A percentile compares a stretch with the other conserved stretches of the same genome.
phyloP scores from a whole-genome alignment of 2,888 invertebrate genomes.

The Dysmachus trigonus region DNA sequence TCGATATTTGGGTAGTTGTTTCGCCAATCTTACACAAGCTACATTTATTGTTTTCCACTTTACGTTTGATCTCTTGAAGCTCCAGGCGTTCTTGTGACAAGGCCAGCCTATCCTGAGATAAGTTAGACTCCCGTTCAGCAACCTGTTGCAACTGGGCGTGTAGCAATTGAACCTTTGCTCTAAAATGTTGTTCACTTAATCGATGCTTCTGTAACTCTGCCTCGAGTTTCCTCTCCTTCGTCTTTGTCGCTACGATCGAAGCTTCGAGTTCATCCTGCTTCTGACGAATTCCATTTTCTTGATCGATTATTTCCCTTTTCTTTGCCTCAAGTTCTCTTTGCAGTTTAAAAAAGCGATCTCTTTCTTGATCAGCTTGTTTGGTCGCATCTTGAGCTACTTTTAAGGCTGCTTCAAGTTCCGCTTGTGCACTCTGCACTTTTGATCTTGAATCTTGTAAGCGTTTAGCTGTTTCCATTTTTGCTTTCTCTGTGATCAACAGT shows the following conservation, averaged over 20 bases:
- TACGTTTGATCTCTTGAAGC: conserved; percentile 57
- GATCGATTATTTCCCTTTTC: conserved; percentile 59
- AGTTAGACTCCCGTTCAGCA: conserved; percentile 59
- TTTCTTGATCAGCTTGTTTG: conserved; percentile 60
- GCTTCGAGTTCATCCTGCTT: conserved; percentile 61
- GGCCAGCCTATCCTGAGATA: conserved; percentile 60
- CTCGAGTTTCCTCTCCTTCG: conserved; percentile 57
- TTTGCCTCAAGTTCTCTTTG: conserved; percentile 61
- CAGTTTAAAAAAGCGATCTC: conserved; percentile 59
- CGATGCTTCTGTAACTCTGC: conserved; percentile 56
- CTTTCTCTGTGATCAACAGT: conserved; percentile 56
- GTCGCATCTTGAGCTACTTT: conserved; percentile 62
- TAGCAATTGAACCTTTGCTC: conserved; percentile 58
- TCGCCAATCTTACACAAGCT: conserved; percentile 62
- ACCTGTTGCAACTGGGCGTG: conserved; percentile 58
- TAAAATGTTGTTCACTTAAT: conserved; percentile 57
- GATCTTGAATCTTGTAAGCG: conserved; percentile 53
- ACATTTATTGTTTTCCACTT: conserved; percentile 58
- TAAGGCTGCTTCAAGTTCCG: conserved; percentile 61
- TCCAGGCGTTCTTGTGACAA: conserved; percentile 61
- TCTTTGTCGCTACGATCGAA: conserved; percentile 56
- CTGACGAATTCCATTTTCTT: conserved; percentile 56
- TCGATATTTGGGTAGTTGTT: conserved; percentile 55
- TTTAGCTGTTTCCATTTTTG: conserved; percentile 58
- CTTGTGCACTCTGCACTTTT: conserved; percentile 55